These are phyloP conservation scores for Ochropacha duplaris DNA, from an alignment of 2,888 invertebrate genomes.

Conservation along the genomic window DNA sequence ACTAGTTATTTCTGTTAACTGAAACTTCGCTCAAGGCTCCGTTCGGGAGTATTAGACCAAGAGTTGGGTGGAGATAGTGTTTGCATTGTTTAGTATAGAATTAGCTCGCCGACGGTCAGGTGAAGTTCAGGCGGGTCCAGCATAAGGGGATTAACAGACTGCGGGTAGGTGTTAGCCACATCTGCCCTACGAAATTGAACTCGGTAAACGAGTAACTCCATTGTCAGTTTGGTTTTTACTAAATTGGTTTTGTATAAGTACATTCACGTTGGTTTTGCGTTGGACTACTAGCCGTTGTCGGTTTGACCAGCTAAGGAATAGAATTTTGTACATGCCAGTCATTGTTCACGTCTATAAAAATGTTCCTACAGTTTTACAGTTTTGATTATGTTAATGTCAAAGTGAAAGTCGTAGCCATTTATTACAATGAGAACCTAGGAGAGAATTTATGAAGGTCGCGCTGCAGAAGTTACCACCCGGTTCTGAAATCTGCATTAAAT, in stretches of 20 bases:
- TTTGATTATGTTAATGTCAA: too few species aligned
- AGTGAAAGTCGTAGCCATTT: too few species aligned
- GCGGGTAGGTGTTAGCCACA: constrained; percentile 51
- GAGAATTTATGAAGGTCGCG: too few species aligned
- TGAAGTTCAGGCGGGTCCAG: constrained; percentile 59
- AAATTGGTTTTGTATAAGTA: background rate
- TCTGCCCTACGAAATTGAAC: constrained; percentile 13
- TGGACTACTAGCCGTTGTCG: background rate
- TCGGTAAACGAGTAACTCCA: background rate
- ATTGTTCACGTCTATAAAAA: too few species aligned
- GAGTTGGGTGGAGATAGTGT: constrained; percentile 1
- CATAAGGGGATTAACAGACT: constrained; percentile 53
- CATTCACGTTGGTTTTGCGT: background rate
- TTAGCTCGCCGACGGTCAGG: constrained; percentile 63
- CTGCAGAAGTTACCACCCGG: too few species aligned
- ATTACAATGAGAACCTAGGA: too few species aligned
- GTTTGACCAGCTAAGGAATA: background rate
- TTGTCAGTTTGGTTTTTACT: background rate
- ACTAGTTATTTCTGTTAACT: background rate
- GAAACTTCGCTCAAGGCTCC: too few species aligned
- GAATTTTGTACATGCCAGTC: background rate
- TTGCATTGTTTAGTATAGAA: constrained; percentile 51
- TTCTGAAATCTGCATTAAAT: too few species aligned
- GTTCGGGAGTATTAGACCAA: background rate
- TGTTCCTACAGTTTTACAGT: too few species aligned